Conservation (phyloP, 2,888 invertebrate species). For the Fragum sueziense region DNA sequence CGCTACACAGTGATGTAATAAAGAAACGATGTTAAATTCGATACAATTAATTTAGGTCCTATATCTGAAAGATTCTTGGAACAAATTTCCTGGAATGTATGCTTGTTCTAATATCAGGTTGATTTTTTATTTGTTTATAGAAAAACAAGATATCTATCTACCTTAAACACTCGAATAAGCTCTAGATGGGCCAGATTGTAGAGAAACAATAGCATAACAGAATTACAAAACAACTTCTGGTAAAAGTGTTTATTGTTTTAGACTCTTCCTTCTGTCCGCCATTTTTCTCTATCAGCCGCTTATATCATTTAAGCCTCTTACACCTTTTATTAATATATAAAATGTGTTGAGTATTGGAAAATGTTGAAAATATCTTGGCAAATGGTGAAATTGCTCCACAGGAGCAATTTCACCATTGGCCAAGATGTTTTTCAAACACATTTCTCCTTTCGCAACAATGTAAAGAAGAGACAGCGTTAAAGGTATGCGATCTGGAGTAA, state of each 20-base stretch:
- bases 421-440: not conserved
- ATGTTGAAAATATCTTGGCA: not conserved
- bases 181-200: not conserved
- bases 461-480: not conserved
- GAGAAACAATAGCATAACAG: conserved; percentile 16
- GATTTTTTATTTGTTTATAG: not conserved
- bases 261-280: too few species aligned
- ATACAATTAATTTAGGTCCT: not conserved
- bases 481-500: conserved; percentile 23
- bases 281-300: too few species aligned
- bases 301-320: too few species aligned
- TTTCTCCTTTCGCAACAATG: not conserved
- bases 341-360: too few species aligned
- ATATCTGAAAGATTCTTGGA: not conserved
- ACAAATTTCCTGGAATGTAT: not conserved
- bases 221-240: conserved; percentile 17
- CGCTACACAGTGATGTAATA: too few species aligned
- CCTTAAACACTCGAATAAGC: not conserved
- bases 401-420: not conserved
- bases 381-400: not conserved
- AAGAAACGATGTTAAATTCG: too few species aligned
- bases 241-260: conserved; percentile 27
- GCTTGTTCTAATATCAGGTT: not conserved
- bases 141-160: not conserved
- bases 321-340: too few species aligned